phyloP scores from a whole-genome alignment of 1,140 invertebrate genomes.

The Drosophila nikananu region DNA sequence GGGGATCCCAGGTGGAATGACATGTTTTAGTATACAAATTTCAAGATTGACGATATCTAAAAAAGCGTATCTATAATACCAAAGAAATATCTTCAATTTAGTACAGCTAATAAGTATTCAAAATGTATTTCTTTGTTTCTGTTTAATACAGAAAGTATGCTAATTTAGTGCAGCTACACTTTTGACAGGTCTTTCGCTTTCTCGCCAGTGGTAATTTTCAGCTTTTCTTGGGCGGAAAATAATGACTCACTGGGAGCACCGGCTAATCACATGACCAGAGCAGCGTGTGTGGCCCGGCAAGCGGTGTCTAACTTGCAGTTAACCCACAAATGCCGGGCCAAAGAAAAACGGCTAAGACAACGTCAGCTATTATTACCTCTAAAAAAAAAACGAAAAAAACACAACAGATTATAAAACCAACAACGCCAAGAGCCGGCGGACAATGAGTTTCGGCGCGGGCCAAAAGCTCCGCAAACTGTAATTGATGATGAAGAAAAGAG shows the following conservation, averaged over 20 bases:
- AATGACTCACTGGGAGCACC: conserved; percentile 57
- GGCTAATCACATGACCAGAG: conserved; percentile 61
- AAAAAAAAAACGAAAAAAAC: conserved; percentile 39
- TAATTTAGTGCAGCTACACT: conserved; percentile 13
- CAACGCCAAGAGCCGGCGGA: conserved; percentile 61
- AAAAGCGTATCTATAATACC: background rate
- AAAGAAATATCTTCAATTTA: background rate
- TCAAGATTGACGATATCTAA: background rate
- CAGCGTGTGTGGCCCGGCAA: conserved; percentile 57
- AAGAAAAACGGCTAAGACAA: conserved; percentile 64
- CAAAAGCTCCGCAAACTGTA: conserved; percentile 76
- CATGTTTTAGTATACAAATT: background rate
- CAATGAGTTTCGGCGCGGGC: conserved; percentile 66
- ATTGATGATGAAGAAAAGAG: conserved; percentile 83
- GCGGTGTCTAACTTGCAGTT: conserved; percentile 80
- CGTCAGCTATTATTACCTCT: conserved; percentile 65
- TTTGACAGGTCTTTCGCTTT: conserved; percentile 16
- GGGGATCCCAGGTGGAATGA: conserved; percentile 6
- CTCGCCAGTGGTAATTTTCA: conserved; percentile 19
- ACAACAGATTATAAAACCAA: conserved; percentile 66
- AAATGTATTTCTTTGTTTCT: conserved; percentile 2
- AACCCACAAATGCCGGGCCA: conserved; percentile 76
- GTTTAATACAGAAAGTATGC: conserved; percentile 5
- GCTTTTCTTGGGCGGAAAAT: conserved; percentile 40
- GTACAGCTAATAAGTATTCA: background rate